Evolutionary conservation across 2,888 invertebrate genomes (phyloP).

Genomic region (Epirrhoe tristata): DNA sequence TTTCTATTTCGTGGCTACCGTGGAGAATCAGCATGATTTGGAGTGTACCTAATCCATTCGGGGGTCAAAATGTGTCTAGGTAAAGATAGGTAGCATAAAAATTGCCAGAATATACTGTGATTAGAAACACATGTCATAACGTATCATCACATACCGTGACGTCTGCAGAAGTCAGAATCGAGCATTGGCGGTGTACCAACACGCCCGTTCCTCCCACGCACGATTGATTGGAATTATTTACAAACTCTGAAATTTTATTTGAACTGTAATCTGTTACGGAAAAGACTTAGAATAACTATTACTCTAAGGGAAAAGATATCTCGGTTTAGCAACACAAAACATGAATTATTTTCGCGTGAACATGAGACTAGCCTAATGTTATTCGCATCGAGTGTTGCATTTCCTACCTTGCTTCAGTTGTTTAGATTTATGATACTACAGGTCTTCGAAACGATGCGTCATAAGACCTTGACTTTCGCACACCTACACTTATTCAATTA

Average conservation of each 20-base stretch:
- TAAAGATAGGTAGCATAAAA: background rate
- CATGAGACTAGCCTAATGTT: background rate
- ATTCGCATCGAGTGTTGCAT: background rate
- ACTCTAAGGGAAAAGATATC: background rate
- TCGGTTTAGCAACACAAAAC: background rate
- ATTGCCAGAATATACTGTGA: background rate
- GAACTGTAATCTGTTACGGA: background rate
- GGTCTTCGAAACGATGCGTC: conserved; percentile 1
- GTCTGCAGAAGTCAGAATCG: conserved; percentile 17
- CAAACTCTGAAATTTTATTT: background rate
- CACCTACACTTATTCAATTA: conserved; percentile 2
- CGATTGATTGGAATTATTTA: conserved; percentile 42
- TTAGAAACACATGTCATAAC: conserved; percentile 25
- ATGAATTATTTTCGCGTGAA: background rate
- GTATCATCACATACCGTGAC: conserved; percentile 26
- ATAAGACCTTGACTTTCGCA: conserved; percentile 4
- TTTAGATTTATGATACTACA: background rate
- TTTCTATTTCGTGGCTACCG: too few relatives aligned
- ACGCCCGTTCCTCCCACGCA: conserved; percentile 26
- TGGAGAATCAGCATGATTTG: too few relatives aligned
- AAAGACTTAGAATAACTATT: too few relatives aligned
- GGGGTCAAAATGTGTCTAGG: background rate
- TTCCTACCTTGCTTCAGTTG: background rate
- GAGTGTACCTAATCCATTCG: too few relatives aligned
- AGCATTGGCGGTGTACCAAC: conserved; percentile 38